A percentile compares a stretch with the other conserved stretches of the same genome.
phyloP scores from a whole-genome alignment of 2,888 invertebrate species.

The Apamea crenata region DNA sequence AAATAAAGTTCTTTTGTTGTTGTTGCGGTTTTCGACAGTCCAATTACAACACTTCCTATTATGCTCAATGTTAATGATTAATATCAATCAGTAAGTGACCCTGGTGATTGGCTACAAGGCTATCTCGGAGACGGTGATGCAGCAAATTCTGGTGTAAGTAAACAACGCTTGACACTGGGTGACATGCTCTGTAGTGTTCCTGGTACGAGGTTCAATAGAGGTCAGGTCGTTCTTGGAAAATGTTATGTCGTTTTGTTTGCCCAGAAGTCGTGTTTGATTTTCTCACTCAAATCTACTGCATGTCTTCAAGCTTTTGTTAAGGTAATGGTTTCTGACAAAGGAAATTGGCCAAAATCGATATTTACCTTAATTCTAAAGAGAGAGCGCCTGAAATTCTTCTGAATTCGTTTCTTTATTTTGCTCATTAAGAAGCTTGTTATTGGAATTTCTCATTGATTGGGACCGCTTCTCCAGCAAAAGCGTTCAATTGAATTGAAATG shows the following conservation, averaged over 20 bases:
- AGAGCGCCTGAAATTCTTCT: slow-evolving; percentile 3
- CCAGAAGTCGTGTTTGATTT: slow-evolving; percentile 15
- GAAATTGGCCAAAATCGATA: background rate
- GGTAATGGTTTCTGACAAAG: background rate
- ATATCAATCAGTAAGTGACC: slow-evolving; percentile 54
- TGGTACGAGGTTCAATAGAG: slow-evolving; percentile 40
- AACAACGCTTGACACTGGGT: slow-evolving; percentile 45
- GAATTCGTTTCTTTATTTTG: background rate
- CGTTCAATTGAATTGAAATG: slow-evolving; percentile 1
- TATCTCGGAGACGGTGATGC: slow-evolving; percentile 63
- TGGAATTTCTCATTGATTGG: background rate
- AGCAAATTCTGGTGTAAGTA: slow-evolving; percentile 49
- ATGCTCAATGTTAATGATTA: slow-evolving; percentile 57
- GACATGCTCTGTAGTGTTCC: slow-evolving; percentile 41
- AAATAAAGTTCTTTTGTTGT: slow-evolving; percentile 51
- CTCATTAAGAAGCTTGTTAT: slow-evolving; percentile 14
- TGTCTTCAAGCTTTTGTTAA: slow-evolving; percentile 8
- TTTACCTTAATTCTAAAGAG: background rate
- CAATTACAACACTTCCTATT: slow-evolving; percentile 60
- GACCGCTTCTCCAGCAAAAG: slow-evolving; percentile 14
- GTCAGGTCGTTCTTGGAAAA: slow-evolving; percentile 38
- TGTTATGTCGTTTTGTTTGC: slow-evolving; percentile 19
- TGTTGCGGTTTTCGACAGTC: slow-evolving; percentile 48
- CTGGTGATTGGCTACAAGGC: slow-evolving; percentile 62
- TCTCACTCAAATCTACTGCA: slow-evolving; percentile 3